These are phyloP conservation scores for Atherinosoma microstoma DNA, from an alignment of 2,797 vertebrate genomes.

Conservation along the genomic window DNA sequence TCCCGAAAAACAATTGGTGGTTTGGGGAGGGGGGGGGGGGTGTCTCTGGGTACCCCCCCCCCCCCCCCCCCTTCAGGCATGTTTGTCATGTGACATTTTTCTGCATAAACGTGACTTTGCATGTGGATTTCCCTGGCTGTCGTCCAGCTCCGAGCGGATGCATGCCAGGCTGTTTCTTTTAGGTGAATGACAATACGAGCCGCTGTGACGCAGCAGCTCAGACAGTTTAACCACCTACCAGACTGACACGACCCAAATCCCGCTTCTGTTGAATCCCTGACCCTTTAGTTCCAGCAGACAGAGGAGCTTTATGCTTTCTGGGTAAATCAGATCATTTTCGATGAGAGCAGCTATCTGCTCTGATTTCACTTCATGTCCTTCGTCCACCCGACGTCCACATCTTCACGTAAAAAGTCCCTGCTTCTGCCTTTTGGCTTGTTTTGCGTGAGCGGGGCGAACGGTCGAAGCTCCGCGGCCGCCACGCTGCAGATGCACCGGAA, in stretches of 20 bases:
- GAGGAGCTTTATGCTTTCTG: neutral
- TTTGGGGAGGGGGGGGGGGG: too few relatives aligned
- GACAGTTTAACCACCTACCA: conserved; percentile 30
- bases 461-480: neutral
- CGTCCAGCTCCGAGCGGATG: neutral
- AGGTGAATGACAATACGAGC: neutral
- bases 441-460: too few relatives aligned
- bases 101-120: neutral
- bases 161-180: neutral
- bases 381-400: neutral
- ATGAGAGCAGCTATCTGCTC: neutral
- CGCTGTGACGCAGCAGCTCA: conserved; percentile 11
- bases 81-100: neutral
- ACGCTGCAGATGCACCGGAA: neutral
- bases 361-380: conserved; percentile 1
- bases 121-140: neutral
- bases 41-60: too few relatives aligned
- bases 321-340: neutral
- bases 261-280: conserved; percentile 5
- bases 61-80: too few relatives aligned
- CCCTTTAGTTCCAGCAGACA: neutral
- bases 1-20: too few relatives aligned
- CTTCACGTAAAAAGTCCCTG: neutral
- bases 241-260: conserved; percentile 23
- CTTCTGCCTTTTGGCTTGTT: neutral